phyloP scores from a whole-genome alignment of 2,797 vertebrate genomes.

The Leuciscus waleckii region DNA sequence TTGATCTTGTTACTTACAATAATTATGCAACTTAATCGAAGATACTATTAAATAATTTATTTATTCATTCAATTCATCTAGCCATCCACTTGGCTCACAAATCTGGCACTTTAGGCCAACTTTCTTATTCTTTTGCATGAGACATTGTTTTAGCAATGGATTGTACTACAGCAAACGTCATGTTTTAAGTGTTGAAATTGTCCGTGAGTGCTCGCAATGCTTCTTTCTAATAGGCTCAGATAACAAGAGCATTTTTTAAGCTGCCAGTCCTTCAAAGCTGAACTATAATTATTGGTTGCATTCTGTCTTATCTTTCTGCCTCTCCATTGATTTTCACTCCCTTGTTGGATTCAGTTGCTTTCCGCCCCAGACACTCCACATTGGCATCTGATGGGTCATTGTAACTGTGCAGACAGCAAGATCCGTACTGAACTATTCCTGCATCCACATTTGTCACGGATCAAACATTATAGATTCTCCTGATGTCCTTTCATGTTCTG shows the following conservation, averaged over 20 bases:
- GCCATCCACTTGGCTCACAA: not conserved
- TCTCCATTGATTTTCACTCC: conserved; percentile 28
- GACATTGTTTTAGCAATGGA: not conserved
- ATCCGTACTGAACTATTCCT: conserved; percentile 40
- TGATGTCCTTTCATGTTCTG: not conserved
- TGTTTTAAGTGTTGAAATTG: not conserved
- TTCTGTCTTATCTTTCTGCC: conserved; percentile 38
- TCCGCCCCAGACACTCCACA: conserved; percentile 18
- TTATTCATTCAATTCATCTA: not conserved
- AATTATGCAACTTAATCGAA: not conserved
- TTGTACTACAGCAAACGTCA: not conserved
- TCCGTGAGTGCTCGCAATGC: not conserved
- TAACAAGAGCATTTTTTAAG: not conserved
- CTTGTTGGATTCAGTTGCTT: conserved; percentile 37
- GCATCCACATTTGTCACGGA: conserved; percentile 21
- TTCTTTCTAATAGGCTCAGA: not conserved
- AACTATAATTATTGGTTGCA: not conserved
- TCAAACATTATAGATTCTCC: conserved; percentile 26
- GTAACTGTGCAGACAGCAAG: conserved; percentile 37
- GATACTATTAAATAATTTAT: not conserved
- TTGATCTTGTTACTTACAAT: not conserved
- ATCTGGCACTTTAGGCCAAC: not conserved
- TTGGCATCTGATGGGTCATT: conserved; percentile 22
- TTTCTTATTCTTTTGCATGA: not conserved
- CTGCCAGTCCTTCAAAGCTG: not conserved